Base-by-base conservation (phyloP, 2,797 vertebrate species). In the Sitta carolinensis region DNA sequence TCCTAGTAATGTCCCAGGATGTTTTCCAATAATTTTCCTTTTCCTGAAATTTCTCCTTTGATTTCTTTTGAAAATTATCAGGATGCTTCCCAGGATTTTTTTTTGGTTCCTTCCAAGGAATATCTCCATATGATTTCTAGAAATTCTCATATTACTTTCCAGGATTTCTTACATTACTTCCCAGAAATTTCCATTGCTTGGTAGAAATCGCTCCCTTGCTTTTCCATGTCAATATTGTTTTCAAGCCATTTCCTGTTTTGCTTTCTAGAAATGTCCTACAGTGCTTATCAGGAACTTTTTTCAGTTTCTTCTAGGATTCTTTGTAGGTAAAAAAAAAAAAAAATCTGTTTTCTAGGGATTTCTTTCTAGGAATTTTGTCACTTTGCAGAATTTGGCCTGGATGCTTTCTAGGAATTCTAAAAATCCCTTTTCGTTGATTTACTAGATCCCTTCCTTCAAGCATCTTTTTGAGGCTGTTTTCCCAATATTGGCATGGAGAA, bases 401-500 rank as follows among this genome's bases (percentile, higher is more conserved):
- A 54, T 34, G 16, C 25, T 25, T 54, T 47, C 34, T 40, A 61
- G 48, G 30, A 30, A 62, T 62, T 40, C 57, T 34, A 69, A 34
- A 69, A 77, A 48, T 30, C 20, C 6, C 6, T 69, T 62, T 69
- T 54, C 40, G 20, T 40, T 61, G 9, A 68, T 85, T 61, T 26
- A 26, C 25, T 77, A 47, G 11, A 40, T 55, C 25, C 2, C 16
- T 55, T 30, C 40, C 29, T 77, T 40, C 55, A 42, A 0, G 0
- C 1, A 2, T 26, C 6, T 55, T 77, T 77, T 69, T 55, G 30
- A 77, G 26, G 21, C 4, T 62, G 5, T 22, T 69, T 62, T 77
- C 17, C 14, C 25, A 26, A 26, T 34, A 21, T 1, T 42, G 17
- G 11, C 7, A 15, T 13, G 48, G 57, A 14, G 26, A 54, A 42